Percentiles rank a stretch among this genome's conserved stretches.
phyloP scores from a whole-genome alignment of 2,888 invertebrate genomes.

The Lysandra coridon region DNA sequence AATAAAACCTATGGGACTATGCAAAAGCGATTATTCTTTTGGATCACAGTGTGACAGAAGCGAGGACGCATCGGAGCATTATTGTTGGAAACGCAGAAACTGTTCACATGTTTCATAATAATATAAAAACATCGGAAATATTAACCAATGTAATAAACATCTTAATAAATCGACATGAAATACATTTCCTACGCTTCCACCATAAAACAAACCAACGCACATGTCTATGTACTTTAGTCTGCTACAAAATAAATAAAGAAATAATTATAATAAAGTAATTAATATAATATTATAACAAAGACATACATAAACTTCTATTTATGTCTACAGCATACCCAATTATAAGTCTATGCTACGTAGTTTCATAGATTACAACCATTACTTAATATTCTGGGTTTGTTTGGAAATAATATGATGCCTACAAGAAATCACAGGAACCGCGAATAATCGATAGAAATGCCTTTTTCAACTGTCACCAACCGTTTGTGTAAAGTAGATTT shows the following conservation, averaged over 20 bases:
- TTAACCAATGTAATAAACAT: not conserved
- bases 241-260: conserved; percentile 42
- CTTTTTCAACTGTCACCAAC: not conserved
- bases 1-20: conserved; percentile 28
- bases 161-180: not conserved
- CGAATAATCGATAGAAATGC: too few species aligned
- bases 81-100: not conserved
- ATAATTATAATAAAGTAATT: conserved; percentile 27
- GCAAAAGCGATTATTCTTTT: conserved; percentile 36
- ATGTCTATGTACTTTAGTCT: conserved; percentile 38
- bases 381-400: not conserved
- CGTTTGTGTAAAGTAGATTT: not conserved
- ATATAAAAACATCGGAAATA: not conserved
- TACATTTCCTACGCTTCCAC: conserved; percentile 13
- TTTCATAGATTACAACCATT: conserved; percentile 44
- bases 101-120: not conserved
- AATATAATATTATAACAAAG: conserved; percentile 19
- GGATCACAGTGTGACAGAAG: conserved; percentile 41
- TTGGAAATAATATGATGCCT: not conserved
- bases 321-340: conserved; percentile 47
- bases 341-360: conserved; percentile 43
- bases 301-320: conserved; percentile 22
- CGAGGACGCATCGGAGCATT: conserved; percentile 37
- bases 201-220: conserved; percentile 10
- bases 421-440: not conserved